Percentiles rank a stretch among this genome's conserved stretches.
These are phyloP conservation scores for Palythoa heliodiscus DNA, from an alignment of 92 coral and sea anemone genomes.

Conservation along the genomic window DNA sequence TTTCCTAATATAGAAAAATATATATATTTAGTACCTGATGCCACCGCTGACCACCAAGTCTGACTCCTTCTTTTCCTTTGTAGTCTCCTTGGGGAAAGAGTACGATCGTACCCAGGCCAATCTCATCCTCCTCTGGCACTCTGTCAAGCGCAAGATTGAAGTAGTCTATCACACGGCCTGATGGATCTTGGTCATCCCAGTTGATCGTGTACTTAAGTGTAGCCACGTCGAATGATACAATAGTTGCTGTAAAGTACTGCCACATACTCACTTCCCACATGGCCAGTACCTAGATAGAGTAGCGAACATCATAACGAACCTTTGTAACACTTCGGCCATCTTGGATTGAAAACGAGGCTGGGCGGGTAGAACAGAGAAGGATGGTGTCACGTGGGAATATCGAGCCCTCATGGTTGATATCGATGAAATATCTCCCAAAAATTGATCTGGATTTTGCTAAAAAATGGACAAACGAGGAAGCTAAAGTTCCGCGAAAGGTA, in stretches of 20 bases:
- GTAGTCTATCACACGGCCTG: constrained; percentile 85
- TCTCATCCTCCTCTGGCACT: constrained; percentile 87
- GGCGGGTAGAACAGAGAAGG: no score
- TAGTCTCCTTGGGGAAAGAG: constrained; percentile 91
- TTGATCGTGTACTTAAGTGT: constrained; percentile 70
- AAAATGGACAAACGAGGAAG: no score
- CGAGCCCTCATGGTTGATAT: no score
- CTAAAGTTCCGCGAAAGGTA: no score
- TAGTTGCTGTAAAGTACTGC: constrained; percentile 95
- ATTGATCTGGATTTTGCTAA: no score
- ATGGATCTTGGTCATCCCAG: constrained; percentile 96
- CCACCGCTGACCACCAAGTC: constrained; percentile 88
- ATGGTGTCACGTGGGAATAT: no score
- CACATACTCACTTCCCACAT: constrained; percentile 85
- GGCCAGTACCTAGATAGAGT: constrained; percentile 65
- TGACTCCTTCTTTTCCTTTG: constrained; percentile 79
- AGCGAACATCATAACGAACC: no score
- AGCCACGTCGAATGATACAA: constrained; percentile 68
- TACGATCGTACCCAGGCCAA: constrained; percentile 83
- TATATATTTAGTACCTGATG: constrained; percentile 72
- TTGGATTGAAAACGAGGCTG: no score
- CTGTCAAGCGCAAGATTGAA: constrained; percentile 88
- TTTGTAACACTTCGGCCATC: no score
- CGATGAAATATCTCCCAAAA: no score
- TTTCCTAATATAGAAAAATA: neutral